Conservation (phyloP, 2,113 vertebrate genomes). For the Diadophis punctatus region DNA sequence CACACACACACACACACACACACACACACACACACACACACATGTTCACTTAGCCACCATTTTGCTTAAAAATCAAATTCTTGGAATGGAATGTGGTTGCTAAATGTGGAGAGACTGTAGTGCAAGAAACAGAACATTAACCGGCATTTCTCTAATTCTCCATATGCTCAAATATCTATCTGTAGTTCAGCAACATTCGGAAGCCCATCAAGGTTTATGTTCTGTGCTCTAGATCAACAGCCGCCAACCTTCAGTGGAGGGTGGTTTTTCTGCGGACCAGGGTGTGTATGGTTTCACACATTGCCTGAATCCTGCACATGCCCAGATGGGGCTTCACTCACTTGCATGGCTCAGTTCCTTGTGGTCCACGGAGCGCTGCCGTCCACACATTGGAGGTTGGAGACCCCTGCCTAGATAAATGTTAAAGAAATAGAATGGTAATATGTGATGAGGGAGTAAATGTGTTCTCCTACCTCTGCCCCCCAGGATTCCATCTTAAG, state of each 20-base stretch:
- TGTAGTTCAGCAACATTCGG: too few relatives aligned
- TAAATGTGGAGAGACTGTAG: background rate
- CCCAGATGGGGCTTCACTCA: too few relatives aligned
- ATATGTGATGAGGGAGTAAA: background rate
- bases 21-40: too few relatives aligned
- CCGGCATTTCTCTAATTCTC: too few relatives aligned
- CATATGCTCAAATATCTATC: background rate
- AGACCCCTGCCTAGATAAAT: background rate
- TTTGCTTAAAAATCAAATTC: background rate
- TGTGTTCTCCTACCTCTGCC: background rate
- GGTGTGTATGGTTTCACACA: too few relatives aligned
- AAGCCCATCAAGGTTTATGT: background rate
- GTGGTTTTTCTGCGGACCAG: too few relatives aligned
- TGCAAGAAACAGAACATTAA: background rate
- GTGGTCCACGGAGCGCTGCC: too few relatives aligned
- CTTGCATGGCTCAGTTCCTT: too few relatives aligned
- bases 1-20: too few relatives aligned
- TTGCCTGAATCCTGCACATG: too few relatives aligned
- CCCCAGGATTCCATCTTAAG: background rate
- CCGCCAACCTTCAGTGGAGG: too few relatives aligned
- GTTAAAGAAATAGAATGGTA: background rate
- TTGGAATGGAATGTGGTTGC: background rate
- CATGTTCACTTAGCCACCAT: background rate
- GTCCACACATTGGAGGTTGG: too few relatives aligned
- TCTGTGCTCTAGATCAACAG: background rate